phyloP scores from a whole-genome alignment of 2,888 invertebrate genomes.

The Lymantria dispar region DNA sequence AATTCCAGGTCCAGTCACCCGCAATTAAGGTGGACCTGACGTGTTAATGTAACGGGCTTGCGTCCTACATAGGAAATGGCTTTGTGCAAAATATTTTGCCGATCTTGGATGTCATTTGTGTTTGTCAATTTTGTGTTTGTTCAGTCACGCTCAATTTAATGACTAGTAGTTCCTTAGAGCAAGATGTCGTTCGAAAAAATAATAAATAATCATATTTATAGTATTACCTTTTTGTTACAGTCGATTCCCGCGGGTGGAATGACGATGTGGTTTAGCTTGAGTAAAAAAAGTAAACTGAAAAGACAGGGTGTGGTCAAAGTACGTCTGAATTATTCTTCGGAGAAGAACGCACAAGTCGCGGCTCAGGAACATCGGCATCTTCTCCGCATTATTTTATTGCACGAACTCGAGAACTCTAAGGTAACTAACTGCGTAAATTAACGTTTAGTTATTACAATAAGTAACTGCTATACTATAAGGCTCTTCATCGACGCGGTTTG shows the following conservation, averaged over 20 bases:
- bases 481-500: constrained; percentile 5
- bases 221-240: constrained; percentile 62
- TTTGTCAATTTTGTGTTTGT: too few relatives aligned
- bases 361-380: constrained; percentile 92
- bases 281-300: constrained; percentile 91
- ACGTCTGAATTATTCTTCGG: constrained; percentile 91
- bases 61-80: too few relatives aligned
- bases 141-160: too few relatives aligned
- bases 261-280: constrained; percentile 95
- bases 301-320: constrained; percentile 94
- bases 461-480: not conserved
- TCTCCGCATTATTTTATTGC: constrained; percentile 87
- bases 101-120: too few relatives aligned
- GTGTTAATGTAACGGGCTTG: too few relatives aligned
- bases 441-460: not conserved
- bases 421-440: constrained; percentile 50
- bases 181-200: too few relatives aligned
- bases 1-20: too few relatives aligned
- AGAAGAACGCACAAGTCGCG: constrained; percentile 92
- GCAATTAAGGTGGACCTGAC: too few relatives aligned
- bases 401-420: constrained; percentile 91
- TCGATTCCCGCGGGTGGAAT: constrained; percentile 96
- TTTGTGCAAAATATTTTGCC: too few relatives aligned
- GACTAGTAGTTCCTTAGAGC: too few relatives aligned
- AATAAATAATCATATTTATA: not conserved